phyloP scores from a whole-genome alignment of 2,888 invertebrate species.

The Gryllus longicercus region DNA sequence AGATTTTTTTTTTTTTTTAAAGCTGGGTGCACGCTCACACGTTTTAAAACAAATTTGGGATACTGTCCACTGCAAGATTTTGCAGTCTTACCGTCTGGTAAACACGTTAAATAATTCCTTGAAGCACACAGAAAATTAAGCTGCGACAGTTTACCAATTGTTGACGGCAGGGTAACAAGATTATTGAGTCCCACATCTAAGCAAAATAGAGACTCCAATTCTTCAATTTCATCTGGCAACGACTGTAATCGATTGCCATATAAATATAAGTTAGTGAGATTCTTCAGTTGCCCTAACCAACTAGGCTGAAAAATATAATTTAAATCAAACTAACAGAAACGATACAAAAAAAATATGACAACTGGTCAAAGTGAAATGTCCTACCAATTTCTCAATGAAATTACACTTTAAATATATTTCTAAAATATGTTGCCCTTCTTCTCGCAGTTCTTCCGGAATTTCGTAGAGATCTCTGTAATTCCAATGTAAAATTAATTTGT shows the following conservation, averaged over 20 bases:
- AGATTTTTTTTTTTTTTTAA: not conserved
- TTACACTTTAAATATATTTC: not conserved
- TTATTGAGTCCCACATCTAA: not conserved
- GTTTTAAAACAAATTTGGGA: too few relatives aligned
- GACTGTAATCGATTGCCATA: not conserved
- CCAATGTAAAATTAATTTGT: slow-evolving; percentile 2
- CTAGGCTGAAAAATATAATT: not conserved
- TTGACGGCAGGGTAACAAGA: not conserved
- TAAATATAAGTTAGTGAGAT: not conserved
- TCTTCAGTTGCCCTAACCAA: not conserved
- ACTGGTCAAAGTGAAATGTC: not conserved
- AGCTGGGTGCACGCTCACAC: not conserved
- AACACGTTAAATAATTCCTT: not conserved
- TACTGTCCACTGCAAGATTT: too few relatives aligned
- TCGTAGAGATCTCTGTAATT: not conserved
- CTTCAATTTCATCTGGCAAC: not conserved
- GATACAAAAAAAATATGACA: not conserved
- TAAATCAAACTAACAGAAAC: not conserved
- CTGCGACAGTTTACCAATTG: not conserved
- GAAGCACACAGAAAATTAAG: not conserved
- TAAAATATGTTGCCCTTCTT: not conserved
- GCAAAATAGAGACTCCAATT: not conserved
- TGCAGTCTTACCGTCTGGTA: not conserved
- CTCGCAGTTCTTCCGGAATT: not conserved
- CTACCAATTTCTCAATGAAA: not conserved